Percentiles rank a stretch among this genome's conserved stretches.
Evolutionary conservation across 2,113 vertebrate genomes (phyloP).

Genomic region (Sylvia atricapilla): DNA sequence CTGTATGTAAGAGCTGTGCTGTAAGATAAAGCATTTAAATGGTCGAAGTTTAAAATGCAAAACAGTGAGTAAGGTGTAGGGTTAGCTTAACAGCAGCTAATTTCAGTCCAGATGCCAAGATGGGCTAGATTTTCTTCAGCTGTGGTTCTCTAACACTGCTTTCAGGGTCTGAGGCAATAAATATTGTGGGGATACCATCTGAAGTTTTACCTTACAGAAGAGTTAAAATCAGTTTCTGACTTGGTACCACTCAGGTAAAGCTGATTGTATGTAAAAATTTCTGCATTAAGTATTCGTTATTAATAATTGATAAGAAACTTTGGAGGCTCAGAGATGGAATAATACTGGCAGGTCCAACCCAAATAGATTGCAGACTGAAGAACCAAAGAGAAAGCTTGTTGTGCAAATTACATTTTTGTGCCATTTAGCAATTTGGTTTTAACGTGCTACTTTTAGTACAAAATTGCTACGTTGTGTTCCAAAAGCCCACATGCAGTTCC

Average conservation of each 20-base stretch:
- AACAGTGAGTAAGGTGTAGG: not conserved
- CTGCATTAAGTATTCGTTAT: not conserved
- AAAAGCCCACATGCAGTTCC: not conserved
- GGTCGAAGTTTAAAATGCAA: not conserved
- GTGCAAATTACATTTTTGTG: not conserved
- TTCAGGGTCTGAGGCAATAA: not conserved
- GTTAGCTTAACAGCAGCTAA: not conserved
- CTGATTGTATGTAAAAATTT: not conserved
- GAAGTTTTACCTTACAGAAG: not conserved
- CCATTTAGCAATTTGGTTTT: not conserved
- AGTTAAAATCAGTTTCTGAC: not conserved
- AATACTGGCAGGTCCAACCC: not conserved
- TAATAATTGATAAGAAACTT: not conserved
- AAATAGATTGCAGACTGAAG: not conserved
- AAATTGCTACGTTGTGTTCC: slow-evolving; percentile 12
- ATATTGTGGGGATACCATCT: not conserved
- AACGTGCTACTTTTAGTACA: slow-evolving; percentile 23
- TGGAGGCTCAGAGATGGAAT: not conserved
- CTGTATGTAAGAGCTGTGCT: not conserved
- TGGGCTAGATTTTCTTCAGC: not conserved
- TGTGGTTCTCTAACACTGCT: not conserved
- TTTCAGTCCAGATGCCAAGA: not conserved
- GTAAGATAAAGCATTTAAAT: not conserved
- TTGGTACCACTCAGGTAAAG: not conserved
- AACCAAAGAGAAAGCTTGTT: not conserved